Percentiles rank a stretch among this genome's conserved stretches.
These are phyloP conservation scores for Branchellion lobata DNA, from an alignment of 2,888 invertebrate species.

Conservation along the genomic window DNA sequence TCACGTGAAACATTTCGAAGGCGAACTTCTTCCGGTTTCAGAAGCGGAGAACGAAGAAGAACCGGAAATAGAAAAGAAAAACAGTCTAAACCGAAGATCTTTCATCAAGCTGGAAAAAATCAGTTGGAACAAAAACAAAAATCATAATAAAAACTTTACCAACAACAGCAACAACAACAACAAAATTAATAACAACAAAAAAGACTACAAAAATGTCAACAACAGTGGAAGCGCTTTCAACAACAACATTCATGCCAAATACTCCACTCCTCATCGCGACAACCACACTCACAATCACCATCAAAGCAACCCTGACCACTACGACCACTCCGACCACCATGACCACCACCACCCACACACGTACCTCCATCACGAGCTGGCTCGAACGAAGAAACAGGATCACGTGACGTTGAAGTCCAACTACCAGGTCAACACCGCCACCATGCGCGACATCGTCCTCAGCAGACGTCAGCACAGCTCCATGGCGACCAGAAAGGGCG, in stretches of 20 bases:
- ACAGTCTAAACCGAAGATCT: not conserved
- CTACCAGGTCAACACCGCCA: slow-evolving; percentile 1
- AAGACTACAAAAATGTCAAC: too few species aligned
- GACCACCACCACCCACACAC: not conserved
- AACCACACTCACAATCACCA: too few species aligned
- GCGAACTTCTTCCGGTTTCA: not conserved
- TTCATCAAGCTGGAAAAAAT: slow-evolving; percentile 32
- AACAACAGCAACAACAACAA: too few species aligned
- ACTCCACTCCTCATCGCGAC: too few species aligned
- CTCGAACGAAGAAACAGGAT: slow-evolving; percentile 8
- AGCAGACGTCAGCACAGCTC: slow-evolving; percentile 8
- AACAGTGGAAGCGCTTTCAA: too few species aligned
- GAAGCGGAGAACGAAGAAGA: not conserved
- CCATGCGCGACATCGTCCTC: not conserved
- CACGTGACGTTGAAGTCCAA: slow-evolving; percentile 1
- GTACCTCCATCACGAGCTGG: slow-evolving; percentile 20
- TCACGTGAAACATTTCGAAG: slow-evolving; percentile 22
- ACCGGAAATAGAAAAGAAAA: not conserved
- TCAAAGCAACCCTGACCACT: too few species aligned
- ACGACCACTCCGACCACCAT: too few species aligned
- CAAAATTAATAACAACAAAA: too few species aligned
- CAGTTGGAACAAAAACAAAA: slow-evolving; percentile 28
- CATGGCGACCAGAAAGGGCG: not conserved
- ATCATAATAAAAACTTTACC: too few species aligned
- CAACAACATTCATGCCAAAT: too few species aligned